These are phyloP conservation scores for Hemibagrus wyckioides DNA, from an alignment of 2,113 vertebrate genomes.

Conservation along the genomic window DNA sequence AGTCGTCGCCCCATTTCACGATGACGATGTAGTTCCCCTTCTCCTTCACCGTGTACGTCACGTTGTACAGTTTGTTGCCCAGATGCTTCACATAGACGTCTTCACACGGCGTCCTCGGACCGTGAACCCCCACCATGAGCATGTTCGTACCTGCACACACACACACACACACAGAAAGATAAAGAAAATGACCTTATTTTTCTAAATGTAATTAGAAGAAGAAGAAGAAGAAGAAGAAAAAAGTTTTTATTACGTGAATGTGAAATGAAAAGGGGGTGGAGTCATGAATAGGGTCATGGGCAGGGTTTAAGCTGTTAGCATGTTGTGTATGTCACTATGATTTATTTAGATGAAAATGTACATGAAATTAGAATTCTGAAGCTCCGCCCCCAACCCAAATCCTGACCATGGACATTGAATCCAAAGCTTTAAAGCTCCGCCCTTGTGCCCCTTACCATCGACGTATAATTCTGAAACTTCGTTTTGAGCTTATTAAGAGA, in stretches of 20 bases:
- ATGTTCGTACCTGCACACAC: constrained; percentile 84
- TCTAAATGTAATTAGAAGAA: neutral
- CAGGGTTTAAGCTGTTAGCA: neutral
- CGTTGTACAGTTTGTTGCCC: constrained; percentile 89
- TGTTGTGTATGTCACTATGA: neutral
- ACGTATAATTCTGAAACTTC: no score
- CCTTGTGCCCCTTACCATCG: neutral
- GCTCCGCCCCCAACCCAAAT: no score
- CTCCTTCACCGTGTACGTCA: constrained; percentile 90
- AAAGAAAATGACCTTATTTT: neutral
- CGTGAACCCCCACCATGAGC: constrained; percentile 93
- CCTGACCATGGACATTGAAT: neutral
- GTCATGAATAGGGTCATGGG: neutral
- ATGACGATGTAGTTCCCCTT: constrained; percentile 92
- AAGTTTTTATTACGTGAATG: neutral
- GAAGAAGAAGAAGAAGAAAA: neutral
- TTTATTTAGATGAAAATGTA: neutral
- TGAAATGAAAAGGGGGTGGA: neutral
- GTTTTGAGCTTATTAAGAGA: neutral
- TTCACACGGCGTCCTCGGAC: constrained; percentile 88
- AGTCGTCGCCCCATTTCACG: constrained; percentile 91
- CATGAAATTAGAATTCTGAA: neutral
- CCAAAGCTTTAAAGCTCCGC: neutral
- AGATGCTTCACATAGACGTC: constrained; percentile 92
- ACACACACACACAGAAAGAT: neutral